Evolutionary conservation across 2,888 invertebrate genomes (phyloP).

Genomic region (Microctonus hyperodae): DNA sequence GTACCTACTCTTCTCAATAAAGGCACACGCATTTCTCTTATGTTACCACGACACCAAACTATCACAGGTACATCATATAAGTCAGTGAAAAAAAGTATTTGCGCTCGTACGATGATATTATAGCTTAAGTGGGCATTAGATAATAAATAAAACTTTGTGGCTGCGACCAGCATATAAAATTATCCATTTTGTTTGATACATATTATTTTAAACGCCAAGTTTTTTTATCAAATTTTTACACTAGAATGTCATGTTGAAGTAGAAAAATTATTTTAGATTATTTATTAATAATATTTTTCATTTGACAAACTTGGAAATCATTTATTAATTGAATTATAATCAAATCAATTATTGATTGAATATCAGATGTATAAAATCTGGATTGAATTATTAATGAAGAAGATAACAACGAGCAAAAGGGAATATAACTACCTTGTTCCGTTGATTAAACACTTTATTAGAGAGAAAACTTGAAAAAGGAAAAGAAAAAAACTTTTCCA

Average conservation of each 20-base stretch:
- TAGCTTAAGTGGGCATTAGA: neutral
- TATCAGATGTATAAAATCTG: neutral
- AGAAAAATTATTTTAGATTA: too few species aligned
- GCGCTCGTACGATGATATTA: neutral
- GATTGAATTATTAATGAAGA: conserved; percentile 1
- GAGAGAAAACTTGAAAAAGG: neutral
- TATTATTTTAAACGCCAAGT: neutral
- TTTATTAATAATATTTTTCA: too few species aligned
- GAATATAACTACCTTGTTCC: conserved; percentile 25
- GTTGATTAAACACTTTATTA: conserved; percentile 58
- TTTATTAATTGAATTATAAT: too few species aligned
- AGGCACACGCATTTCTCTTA: conserved; percentile 36
- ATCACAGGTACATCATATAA: neutral
- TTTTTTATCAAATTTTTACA: too few species aligned
- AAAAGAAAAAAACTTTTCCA: neutral
- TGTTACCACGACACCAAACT: neutral
- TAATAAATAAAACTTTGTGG: neutral
- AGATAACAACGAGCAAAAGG: conserved; percentile 27
- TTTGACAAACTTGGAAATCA: too few species aligned
- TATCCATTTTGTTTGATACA: neutral
- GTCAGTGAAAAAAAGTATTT: neutral
- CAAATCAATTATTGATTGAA: too few species aligned
- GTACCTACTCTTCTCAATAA: conserved; percentile 54
- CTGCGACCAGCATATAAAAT: neutral
- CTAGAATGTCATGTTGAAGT: too few species aligned